Evolutionary conservation across 2,797 vertebrate species (phyloP).

Genomic region (Scleropages formosus): DNA sequence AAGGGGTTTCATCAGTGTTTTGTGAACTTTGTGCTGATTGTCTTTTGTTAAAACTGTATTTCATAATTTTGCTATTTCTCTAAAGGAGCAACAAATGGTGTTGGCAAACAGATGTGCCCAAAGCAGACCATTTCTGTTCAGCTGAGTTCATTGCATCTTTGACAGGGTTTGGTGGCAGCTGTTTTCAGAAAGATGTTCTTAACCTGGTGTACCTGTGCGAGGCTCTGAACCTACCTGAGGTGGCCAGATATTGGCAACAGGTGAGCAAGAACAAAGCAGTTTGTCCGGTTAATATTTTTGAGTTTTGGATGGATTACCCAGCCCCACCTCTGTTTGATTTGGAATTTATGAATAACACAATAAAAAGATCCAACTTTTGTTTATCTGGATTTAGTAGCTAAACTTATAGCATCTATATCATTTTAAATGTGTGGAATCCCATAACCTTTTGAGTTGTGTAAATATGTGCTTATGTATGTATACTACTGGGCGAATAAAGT

Average conservation of each 20-base stretch:
- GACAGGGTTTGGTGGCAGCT: constrained; percentile 43
- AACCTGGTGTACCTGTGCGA: constrained; percentile 45
- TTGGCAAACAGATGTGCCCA: background rate
- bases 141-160: background rate
- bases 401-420: too few species aligned
- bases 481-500: background rate
- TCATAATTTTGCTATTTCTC: background rate
- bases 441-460: background rate
- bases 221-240: constrained; percentile 40
- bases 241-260: constrained; percentile 51
- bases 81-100: background rate
- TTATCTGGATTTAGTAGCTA: too few species aligned
- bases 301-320: background rate
- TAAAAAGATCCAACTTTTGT: too few species aligned
- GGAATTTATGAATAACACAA: too few species aligned
- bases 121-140: background rate
- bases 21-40: too few species aligned
- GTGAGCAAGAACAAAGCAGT: constrained; percentile 24
- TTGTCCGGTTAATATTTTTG: background rate
- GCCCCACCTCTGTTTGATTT: too few species aligned
- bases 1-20: too few species aligned
- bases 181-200: constrained; percentile 46
- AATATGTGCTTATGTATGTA: background rate
- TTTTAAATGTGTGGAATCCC: too few species aligned
- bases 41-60: too few species aligned